These are phyloP conservation scores for Crossocerus cetratus DNA, from an alignment of 2,888 invertebrate species.

Conservation along the genomic window DNA sequence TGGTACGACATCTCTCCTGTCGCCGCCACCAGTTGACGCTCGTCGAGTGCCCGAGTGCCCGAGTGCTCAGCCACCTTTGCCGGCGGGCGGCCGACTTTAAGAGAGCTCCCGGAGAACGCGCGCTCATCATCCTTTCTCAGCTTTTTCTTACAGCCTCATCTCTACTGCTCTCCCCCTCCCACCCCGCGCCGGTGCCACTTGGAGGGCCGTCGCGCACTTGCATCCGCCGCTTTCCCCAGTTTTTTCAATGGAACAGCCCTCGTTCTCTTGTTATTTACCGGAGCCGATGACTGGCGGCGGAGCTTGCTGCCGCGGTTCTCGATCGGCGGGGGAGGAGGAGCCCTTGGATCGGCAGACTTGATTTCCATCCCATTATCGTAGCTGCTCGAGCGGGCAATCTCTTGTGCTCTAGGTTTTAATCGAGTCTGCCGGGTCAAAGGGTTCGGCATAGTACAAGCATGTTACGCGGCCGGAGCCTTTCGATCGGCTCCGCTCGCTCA, in stretches of 20 bases:
- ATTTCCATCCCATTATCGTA: background rate
- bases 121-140: background rate
- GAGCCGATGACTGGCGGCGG: too few species aligned
- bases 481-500: background rate
- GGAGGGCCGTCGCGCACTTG: background rate
- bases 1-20: constrained; percentile 95
- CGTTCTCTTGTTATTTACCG: too few species aligned
- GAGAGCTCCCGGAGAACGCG: background rate
- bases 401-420: background rate
- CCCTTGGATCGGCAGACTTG: background rate
- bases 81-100: constrained; percentile 21
- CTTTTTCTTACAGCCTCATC: background rate
- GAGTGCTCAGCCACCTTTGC: constrained; percentile 30
- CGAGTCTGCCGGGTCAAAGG: background rate
- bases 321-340: too few species aligned
- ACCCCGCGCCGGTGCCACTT: background rate
- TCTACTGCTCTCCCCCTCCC: background rate
- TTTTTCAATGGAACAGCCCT: too few species aligned
- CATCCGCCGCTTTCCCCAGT: background rate
- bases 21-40: constrained; percentile 56
- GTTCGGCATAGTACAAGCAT: background rate
- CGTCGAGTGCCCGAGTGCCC: constrained; percentile 29
- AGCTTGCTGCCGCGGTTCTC: too few species aligned
- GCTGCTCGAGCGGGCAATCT: background rate
- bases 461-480: background rate